Conservation (phyloP, 2,888 invertebrate species). For the Camponotus fellah region DNA sequence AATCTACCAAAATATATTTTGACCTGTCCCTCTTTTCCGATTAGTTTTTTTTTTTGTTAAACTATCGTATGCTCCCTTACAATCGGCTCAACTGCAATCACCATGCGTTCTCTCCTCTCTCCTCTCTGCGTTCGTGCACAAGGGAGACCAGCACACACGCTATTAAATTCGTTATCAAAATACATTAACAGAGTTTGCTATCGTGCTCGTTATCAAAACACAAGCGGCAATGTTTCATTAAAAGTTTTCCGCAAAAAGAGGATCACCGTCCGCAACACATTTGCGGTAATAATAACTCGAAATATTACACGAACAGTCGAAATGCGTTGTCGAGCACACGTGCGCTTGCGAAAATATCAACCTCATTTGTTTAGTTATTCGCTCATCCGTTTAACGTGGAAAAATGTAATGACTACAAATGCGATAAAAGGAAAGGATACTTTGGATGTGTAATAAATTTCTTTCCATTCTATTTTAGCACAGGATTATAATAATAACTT, state of each 20-base stretch:
- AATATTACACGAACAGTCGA: constrained; percentile 12
- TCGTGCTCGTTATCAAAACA: constrained; percentile 63
- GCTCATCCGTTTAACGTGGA: neutral
- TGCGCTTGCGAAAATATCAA: constrained; percentile 1
- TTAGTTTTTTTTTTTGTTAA: constrained; percentile 38
- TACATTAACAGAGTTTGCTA: constrained; percentile 56
- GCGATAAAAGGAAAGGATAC: neutral
- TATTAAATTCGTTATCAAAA: constrained; percentile 54
- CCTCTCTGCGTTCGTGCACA: constrained; percentile 2
- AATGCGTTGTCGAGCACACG: neutral
- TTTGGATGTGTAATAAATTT: neutral
- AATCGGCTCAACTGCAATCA: constrained; percentile 22
- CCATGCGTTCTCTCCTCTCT: constrained; percentile 46
- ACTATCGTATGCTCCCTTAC: constrained; percentile 18
- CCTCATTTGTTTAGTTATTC: constrained; percentile 6
- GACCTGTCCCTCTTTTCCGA: neutral
- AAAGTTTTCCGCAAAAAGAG: constrained; percentile 52
- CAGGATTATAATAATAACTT: neutral
- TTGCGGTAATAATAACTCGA: constrained; percentile 31
- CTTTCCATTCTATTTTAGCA: neutral
- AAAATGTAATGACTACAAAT: neutral
- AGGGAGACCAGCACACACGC: constrained; percentile 30
- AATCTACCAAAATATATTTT: constrained; percentile 58
- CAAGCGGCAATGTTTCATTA: constrained; percentile 51
- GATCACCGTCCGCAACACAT: constrained; percentile 36